A percentile compares a stretch with the other conserved stretches of the same genome.
Evolutionary conservation across 2,797 vertebrate genomes (phyloP).

Genomic region (Lerista edwardsae): DNA sequence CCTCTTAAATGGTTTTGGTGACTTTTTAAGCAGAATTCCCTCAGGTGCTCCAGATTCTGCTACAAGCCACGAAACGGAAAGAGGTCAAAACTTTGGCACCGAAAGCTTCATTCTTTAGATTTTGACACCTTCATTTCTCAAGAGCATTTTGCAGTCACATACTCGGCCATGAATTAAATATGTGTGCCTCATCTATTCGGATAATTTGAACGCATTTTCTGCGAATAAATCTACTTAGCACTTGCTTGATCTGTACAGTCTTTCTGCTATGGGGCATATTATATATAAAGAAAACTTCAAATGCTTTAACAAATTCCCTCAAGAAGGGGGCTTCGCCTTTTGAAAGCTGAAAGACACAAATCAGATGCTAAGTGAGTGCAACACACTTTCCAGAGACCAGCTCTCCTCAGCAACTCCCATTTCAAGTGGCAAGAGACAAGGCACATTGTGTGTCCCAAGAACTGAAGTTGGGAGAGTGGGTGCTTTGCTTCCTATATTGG

Average conservation of each 20-base stretch:
- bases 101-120: slow-evolving; percentile 65
- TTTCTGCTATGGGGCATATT: slow-evolving; percentile 66
- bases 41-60: slow-evolving; percentile 53
- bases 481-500: not conserved
- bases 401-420: slow-evolving; percentile 47
- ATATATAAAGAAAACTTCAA: slow-evolving; percentile 72
- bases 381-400: slow-evolving; percentile 66
- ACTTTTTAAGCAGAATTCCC: slow-evolving; percentile 61
- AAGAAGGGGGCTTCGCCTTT: slow-evolving; percentile 73
- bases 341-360: slow-evolving; percentile 69
- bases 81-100: slow-evolving; percentile 54
- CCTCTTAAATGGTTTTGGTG: slow-evolving; percentile 64
- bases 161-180: slow-evolving; percentile 68
- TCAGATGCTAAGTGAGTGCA: slow-evolving; percentile 69
- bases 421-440: not conserved
- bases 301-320: slow-evolving; percentile 71
- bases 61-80: slow-evolving; percentile 8
- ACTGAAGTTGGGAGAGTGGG: no score
- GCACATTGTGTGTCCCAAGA: not conserved
- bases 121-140: slow-evolving; percentile 32
- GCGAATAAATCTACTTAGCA: slow-evolving; percentile 70
- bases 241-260: slow-evolving; percentile 70
- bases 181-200: slow-evolving; percentile 56
- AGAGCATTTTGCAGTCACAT: slow-evolving; percentile 65
- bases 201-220: slow-evolving; percentile 71